A percentile compares a stretch with the other conserved stretches of the same genome.
These are phyloP conservation scores for Pheosia gnoma DNA, from an alignment of 2,888 invertebrate species.

Conservation along the genomic window DNA sequence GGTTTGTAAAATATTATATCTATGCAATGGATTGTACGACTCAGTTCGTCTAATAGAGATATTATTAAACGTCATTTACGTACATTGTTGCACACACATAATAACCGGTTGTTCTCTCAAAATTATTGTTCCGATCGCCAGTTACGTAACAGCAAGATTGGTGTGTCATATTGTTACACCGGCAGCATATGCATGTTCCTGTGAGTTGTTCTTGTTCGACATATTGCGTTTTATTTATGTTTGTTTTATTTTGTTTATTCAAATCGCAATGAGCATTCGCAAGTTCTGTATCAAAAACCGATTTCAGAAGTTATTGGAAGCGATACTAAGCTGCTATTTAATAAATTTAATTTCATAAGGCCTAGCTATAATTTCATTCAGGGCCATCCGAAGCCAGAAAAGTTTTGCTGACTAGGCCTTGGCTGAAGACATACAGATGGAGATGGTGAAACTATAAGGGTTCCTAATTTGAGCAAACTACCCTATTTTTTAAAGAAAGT, in stretches of 20 bases:
- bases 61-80: conserved; percentile 55
- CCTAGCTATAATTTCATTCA: no score
- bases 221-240: neutral
- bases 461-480: no score
- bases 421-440: no score
- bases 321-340: no score
- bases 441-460: no score
- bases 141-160: conserved; percentile 49
- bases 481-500: no score
- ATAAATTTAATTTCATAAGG: no score
- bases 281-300: no score
- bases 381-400: no score
- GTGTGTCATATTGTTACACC: conserved; percentile 35
- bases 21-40: neutral
- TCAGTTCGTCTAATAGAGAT: conserved; percentile 34
- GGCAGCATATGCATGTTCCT: neutral
- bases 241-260: neutral
- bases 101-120: conserved; percentile 49
- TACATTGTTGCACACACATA: conserved; percentile 50
- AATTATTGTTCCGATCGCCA: conserved; percentile 53
- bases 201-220: neutral
- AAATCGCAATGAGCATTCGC: neutral
- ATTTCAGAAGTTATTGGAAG: no score
- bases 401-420: no score
- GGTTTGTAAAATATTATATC: no score